These are phyloP conservation scores for Hypanus sabinus DNA, from an alignment of 2,113 vertebrate genomes.

Conservation along the genomic window DNA sequence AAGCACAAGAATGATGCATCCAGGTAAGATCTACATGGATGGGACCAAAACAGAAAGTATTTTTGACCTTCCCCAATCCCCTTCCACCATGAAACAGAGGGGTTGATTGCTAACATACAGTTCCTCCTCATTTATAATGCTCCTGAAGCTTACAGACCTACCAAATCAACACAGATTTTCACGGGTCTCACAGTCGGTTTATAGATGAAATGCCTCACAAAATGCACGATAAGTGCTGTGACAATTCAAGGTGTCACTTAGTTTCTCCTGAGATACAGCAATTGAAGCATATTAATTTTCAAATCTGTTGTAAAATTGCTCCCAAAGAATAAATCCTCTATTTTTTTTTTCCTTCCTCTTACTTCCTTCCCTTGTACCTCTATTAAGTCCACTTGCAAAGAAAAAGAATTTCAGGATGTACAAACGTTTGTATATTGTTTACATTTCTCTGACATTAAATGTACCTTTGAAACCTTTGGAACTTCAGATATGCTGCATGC, in stretches of 20 bases:
- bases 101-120: not conserved
- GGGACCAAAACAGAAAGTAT: not conserved
- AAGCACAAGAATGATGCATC: not conserved
- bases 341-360: not conserved
- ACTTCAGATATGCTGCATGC: not conserved
- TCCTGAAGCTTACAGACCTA: not conserved
- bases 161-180: not conserved
- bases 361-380: not conserved
- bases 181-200: not conserved
- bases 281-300: not conserved
- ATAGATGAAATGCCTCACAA: not conserved
- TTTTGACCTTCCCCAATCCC: not conserved
- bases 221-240: not conserved
- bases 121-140: not conserved
- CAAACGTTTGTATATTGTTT: no score
- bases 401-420: no score
- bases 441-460: no score
- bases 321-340: not conserved
- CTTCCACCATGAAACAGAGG: not conserved
- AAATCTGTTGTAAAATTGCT: not conserved
- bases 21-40: not conserved
- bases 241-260: not conserved
- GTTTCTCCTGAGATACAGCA: not conserved
- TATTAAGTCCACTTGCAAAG: not conserved
- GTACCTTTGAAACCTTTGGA: no score